Conservation (phyloP, 2,797 vertebrate species). For the Labroides dimidiatus region DNA sequence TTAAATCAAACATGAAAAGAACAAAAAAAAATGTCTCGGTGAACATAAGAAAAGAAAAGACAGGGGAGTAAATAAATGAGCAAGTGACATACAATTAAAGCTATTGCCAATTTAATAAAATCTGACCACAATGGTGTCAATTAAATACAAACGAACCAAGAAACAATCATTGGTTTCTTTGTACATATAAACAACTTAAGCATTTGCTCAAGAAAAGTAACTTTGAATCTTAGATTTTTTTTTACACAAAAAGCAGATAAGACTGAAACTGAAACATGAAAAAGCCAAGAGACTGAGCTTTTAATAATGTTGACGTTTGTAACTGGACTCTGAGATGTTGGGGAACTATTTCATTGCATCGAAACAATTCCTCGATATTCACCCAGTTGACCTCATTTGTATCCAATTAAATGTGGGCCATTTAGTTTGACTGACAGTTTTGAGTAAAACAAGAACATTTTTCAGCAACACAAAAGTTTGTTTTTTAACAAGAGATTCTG, state of each 20-base stretch:
- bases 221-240: background rate
- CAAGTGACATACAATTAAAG: constrained; percentile 19
- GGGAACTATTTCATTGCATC: background rate
- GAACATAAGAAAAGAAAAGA: background rate
- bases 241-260: background rate
- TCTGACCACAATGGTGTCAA: constrained; percentile 31
- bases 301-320: constrained; percentile 6
- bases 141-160: constrained; percentile 65
- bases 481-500: constrained; percentile 4
- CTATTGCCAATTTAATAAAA: constrained; percentile 62
- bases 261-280: constrained; percentile 3
- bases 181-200: constrained; percentile 71
- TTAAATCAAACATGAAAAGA: background rate
- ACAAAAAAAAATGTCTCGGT: background rate
- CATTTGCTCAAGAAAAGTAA: constrained; percentile 32
- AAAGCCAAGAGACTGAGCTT: constrained; percentile 6
- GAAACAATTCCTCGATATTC: too few relatives aligned
- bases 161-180: constrained; percentile 55
- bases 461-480: constrained; percentile 18
- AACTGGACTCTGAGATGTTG: constrained; percentile 7
- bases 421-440: constrained; percentile 6
- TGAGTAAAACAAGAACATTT: constrained; percentile 31
- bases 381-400: background rate
- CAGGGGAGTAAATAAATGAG: background rate
- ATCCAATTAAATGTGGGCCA: background rate